A percentile compares a stretch with the other conserved stretches of the same genome.
Evolutionary conservation across 2,113 vertebrate genomes (phyloP).

Genomic region (Pedetes capensis): DNA sequence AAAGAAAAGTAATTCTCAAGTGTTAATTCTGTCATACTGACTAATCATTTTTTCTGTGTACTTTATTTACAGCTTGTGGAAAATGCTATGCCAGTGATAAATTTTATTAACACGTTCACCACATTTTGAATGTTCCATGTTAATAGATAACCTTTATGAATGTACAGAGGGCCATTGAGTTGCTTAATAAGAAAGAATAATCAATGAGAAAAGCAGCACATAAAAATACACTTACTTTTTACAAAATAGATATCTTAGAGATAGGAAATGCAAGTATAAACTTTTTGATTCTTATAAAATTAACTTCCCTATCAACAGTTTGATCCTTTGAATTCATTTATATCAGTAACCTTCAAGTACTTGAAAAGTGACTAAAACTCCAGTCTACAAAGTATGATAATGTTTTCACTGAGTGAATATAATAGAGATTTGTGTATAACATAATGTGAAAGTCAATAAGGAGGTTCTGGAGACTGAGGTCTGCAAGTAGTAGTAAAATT

Average conservation of each 20-base stretch:
- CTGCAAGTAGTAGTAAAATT: background rate
- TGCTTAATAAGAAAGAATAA: constrained; percentile 73
- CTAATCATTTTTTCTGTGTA: constrained; percentile 87
- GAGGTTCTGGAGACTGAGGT: background rate
- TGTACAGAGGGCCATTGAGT: constrained; percentile 24
- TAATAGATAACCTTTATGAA: constrained; percentile 73
- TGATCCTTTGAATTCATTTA: background rate
- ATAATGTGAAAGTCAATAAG: background rate
- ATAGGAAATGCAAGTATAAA: constrained; percentile 33
- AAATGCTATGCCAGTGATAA: constrained; percentile 84
- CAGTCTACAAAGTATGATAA: background rate
- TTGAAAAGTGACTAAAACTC: background rate
- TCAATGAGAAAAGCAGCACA: constrained; percentile 38
- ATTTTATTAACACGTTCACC: constrained; percentile 80
- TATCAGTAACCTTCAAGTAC: background rate
- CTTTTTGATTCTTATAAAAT: background rate
- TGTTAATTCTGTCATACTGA: constrained; percentile 87
- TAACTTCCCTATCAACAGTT: constrained; percentile 40
- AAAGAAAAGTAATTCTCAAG: constrained; percentile 92
- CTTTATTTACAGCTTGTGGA: constrained; percentile 85
- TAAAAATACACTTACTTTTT: constrained; percentile 50
- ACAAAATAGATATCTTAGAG: constrained; percentile 38
- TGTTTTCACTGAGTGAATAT: background rate
- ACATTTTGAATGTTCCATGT: constrained; percentile 75
- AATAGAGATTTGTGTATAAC: background rate